These are phyloP conservation scores for Acronicta leporina DNA, from an alignment of 2,888 invertebrate species.

Conservation along the genomic window DNA sequence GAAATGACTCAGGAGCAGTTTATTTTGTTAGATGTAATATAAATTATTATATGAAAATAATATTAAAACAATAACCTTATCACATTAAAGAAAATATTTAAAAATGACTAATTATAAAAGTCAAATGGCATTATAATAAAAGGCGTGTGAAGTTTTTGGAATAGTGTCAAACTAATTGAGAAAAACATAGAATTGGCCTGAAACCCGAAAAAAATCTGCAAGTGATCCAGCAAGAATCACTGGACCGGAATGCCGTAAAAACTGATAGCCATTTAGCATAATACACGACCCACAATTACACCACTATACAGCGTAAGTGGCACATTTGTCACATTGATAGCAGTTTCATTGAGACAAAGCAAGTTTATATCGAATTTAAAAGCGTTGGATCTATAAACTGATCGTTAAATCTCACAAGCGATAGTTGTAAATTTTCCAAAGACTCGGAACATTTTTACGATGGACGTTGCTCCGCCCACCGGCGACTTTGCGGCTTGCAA, in stretches of 20 bases:
- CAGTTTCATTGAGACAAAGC: constrained; percentile 78
- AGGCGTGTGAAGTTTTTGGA: too few species aligned
- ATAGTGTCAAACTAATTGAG: too few species aligned
- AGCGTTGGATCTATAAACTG: constrained; percentile 86
- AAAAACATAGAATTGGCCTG: constrained; percentile 14
- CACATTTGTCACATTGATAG: constrained; percentile 71
- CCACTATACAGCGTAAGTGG: constrained; percentile 65
- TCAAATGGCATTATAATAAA: too few species aligned
- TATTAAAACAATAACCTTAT: too few species aligned
- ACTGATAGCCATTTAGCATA: constrained; percentile 53
- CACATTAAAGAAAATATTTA: too few species aligned
- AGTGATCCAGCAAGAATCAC: constrained; percentile 17
- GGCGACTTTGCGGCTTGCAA: constrained; percentile 79
- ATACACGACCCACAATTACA: constrained; percentile 64
- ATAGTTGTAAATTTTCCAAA: constrained; percentile 86
- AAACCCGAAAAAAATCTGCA: constrained; percentile 17
- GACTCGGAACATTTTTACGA: constrained; percentile 82
- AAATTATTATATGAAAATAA: too few species aligned
- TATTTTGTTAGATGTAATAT: too few species aligned
- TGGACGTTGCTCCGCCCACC: constrained; percentile 82
- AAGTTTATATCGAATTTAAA: constrained; percentile 84
- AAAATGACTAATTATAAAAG: too few species aligned
- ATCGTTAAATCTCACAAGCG: constrained; percentile 85
- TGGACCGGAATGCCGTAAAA: constrained; percentile 39
- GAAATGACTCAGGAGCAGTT: too few species aligned